phyloP scores from a whole-genome alignment of 2,113 vertebrate species.

The Acanthochromis polyacanthus region DNA sequence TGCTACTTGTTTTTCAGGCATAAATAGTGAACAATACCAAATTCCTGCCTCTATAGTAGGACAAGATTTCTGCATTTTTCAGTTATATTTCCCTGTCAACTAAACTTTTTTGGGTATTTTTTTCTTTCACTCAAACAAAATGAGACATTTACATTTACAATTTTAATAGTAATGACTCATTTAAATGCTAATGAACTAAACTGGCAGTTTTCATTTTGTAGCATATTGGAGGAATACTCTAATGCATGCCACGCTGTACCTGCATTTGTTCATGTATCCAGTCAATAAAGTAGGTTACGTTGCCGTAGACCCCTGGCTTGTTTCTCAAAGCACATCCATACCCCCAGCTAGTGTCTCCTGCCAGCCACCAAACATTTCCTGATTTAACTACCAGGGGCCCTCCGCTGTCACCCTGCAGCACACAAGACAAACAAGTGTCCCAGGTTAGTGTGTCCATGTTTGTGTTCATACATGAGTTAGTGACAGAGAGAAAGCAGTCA shows the following conservation, averaged over 20 bases:
- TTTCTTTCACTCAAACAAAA: too few relatives aligned
- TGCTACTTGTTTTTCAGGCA: too few relatives aligned
- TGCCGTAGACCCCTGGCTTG: slow-evolving; percentile 92
- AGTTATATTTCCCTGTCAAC: too few relatives aligned
- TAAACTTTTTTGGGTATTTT: too few relatives aligned
- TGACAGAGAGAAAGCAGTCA: background rate
- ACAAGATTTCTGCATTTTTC: too few relatives aligned
- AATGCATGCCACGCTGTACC: slow-evolving; percentile 78
- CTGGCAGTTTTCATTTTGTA: too few relatives aligned
- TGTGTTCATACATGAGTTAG: background rate
- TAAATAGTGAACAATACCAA: too few relatives aligned
- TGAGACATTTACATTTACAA: too few relatives aligned
- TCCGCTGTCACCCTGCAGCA: slow-evolving; percentile 93
- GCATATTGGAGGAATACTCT: background rate
- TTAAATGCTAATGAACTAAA: too few relatives aligned
- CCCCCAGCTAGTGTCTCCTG: slow-evolving; percentile 95
- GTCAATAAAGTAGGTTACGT: slow-evolving; percentile 86
- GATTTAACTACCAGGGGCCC: slow-evolving; percentile 89
- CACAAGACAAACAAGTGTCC: slow-evolving; percentile 21
- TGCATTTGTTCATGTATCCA: slow-evolving; percentile 91
- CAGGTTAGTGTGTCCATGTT: background rate
- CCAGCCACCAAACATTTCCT: slow-evolving; percentile 89
- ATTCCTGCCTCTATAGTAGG: too few relatives aligned
- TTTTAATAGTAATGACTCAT: too few relatives aligned
- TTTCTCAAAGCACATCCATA: slow-evolving; percentile 86